Evolutionary conservation across 2,888 invertebrate species (phyloP), one percentile per base, ranked within the genome.

Genomic region (Phengaris arion): DNA sequence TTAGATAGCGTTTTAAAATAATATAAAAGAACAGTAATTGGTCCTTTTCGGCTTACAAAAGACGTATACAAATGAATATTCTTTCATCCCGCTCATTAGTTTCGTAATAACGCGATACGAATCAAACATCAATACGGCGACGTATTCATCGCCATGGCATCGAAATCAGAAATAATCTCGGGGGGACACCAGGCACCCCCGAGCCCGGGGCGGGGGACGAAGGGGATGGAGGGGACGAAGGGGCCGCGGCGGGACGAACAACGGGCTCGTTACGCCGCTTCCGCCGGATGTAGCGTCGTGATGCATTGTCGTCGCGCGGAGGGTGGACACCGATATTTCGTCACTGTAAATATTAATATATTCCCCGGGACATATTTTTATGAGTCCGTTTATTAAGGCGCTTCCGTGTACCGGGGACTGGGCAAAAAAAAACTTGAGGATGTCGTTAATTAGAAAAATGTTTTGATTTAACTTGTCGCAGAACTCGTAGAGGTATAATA

Each of bases 241-340:
- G 77, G 70, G 77, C n/a, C n/a, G 81, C 77, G 80, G 76, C 84
- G 84, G 84, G 85, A 84, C 87, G 88, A 88, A 91, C 91, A 91
- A 91, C 92, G 87, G 89, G 82, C 92, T 93, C 93, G 93, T 93
- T 93, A 93, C 87, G 88, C 86, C 83, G 88, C 89, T 87, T 93
- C 93, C 93, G 91, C 79, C 91, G 93, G 93, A 93, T 85, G 93
- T 91, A 87, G 90, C 85, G 88, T 87, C 91, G 87, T 87, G 89
- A 91, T 87, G 91, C 89, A 90, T 90, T 91, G 92, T 90, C 87
- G 86, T 83, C 85, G 86, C 85, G 85, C 82, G 83, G 83, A 87
- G 92, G 91, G 90, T 90, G 89, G 91, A 89, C 92, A 87, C 80
- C 79, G 84, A 85, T 86, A 86, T 87, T 89, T 90, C 88, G 88